Base-by-base conservation (phyloP, 2,113 vertebrate genomes). In the Bufo bufo region DNA sequence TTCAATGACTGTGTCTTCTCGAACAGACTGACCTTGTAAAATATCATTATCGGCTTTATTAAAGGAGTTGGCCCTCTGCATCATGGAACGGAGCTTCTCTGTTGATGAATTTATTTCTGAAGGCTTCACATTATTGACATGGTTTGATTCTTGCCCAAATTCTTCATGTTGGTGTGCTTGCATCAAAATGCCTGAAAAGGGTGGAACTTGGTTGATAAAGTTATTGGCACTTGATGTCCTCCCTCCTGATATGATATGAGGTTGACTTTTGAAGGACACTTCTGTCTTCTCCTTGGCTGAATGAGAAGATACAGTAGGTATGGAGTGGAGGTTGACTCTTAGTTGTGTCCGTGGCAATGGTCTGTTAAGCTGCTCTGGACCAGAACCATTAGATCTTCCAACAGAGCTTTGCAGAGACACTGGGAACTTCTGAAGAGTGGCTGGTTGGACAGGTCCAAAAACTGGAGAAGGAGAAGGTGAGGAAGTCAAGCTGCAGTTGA, bases 61-160 rank as follows among this genome's bases (percentile, higher is more conserved):
- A 84, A 94, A 93, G 75, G 95, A 94, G 47, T 92, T 93, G 7
- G 94, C 94, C 77, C 93, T 95, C 90, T 95, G 93, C 43, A 93
- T 89, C 72, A 94, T 92, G 56, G 79, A 91, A 49, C 92, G 65
- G 0, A 93, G 91, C 3, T 89, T 93, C 49, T 95, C 93, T 65
- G 86, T 91, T 77, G 84, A 65, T 4, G 3, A 1, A 0, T 88
- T 12, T 10, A 77, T 19, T 43, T 61, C 49, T 1, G 52, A 69
- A 84, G 82, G 72, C 61, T 84, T 88, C 20, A 59, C 23, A 4
- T 52, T 20, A 47, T 84, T 82, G 43, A 19, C 19, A 10, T 78
- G 19, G 59, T 84, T 84, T 45, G 74, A 5, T 45, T 84, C 87
- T 84, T 33, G 72, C 14, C 1, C 4, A 17, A 33, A 45, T 13